Conservation (phyloP, 2,113 vertebrate genomes). For the Acrocephalus arundinaceus region DNA sequence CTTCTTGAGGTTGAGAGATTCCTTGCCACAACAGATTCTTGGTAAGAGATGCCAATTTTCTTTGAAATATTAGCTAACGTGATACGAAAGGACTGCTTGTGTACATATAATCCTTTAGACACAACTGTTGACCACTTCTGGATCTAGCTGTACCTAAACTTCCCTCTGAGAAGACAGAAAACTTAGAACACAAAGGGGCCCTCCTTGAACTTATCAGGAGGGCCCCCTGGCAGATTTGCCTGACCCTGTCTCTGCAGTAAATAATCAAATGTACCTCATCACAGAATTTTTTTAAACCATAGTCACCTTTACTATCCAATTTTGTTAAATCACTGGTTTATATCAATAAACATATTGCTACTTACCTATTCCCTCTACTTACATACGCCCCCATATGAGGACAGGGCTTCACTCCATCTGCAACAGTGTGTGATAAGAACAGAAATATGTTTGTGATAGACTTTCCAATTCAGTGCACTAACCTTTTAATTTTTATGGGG, state of each 20-base stretch:
- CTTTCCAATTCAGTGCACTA: neutral
- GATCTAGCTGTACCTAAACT: neutral
- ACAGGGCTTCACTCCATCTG: neutral
- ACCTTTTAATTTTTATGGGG: neutral
- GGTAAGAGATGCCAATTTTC: neutral
- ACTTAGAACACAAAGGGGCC: neutral
- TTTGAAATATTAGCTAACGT: neutral
- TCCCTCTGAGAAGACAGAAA: neutral
- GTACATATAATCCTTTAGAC: neutral
- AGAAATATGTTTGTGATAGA: neutral
- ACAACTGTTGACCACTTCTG: neutral
- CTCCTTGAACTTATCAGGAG: neutral
- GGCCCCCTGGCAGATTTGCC: neutral
- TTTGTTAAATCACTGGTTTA: neutral
- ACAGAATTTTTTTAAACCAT: fast-evolving
- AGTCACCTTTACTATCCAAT: neutral
- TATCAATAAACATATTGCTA: neutral
- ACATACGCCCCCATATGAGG: neutral
- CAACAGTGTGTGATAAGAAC: neutral
- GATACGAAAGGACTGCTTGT: neutral
- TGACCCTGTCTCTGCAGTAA: neutral
- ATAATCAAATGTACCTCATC: neutral
- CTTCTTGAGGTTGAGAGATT: neutral
- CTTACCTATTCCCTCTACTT: neutral
- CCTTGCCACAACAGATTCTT: neutral